These are phyloP conservation scores for Melipona beecheii DNA, from an alignment of 2,888 invertebrate genomes.

Conservation along the genomic window DNA sequence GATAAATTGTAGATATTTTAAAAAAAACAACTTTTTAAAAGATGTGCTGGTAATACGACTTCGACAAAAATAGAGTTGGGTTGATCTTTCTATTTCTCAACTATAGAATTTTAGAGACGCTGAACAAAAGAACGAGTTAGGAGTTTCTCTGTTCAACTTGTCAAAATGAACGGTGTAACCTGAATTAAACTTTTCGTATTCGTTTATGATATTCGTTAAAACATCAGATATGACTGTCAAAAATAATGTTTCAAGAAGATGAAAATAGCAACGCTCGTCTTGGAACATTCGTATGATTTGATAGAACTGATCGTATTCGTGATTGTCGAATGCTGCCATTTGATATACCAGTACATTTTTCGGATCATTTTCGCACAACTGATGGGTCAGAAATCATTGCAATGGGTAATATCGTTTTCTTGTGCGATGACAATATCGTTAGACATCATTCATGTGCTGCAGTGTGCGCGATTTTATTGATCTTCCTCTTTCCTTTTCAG, in stretches of 20 bases:
- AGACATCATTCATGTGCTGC: background rate
- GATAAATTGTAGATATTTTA: background rate
- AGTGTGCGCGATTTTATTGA: slow-evolving; percentile 40
- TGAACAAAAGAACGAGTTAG: slow-evolving; percentile 35
- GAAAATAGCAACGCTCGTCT: slow-evolving; percentile 25
- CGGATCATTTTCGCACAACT: slow-evolving; percentile 31
- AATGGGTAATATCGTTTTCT: slow-evolving; percentile 57
- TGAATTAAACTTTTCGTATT: slow-evolving; percentile 3
- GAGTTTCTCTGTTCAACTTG: slow-evolving; percentile 10
- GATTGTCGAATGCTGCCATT: background rate
- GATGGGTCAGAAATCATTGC: slow-evolving; percentile 38
- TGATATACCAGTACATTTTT: slow-evolving; percentile 30
- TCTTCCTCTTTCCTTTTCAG: slow-evolving; percentile 55
- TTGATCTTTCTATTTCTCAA: background rate
- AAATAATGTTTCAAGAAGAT: background rate
- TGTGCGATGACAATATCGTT: background rate
- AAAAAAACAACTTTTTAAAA: background rate
- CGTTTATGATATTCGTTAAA: background rate
- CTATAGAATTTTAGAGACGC: background rate
- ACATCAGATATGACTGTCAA: slow-evolving; percentile 18
- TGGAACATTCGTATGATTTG: slow-evolving; percentile 16
- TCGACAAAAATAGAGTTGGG: background rate
- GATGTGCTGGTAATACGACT: background rate
- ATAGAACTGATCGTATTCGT: slow-evolving; percentile 3
- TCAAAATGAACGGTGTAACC: slow-evolving; percentile 53